These are phyloP conservation scores for Ptiloglossa arizonensis DNA, from an alignment of 1,140 invertebrate species.

Conservation along the genomic window DNA sequence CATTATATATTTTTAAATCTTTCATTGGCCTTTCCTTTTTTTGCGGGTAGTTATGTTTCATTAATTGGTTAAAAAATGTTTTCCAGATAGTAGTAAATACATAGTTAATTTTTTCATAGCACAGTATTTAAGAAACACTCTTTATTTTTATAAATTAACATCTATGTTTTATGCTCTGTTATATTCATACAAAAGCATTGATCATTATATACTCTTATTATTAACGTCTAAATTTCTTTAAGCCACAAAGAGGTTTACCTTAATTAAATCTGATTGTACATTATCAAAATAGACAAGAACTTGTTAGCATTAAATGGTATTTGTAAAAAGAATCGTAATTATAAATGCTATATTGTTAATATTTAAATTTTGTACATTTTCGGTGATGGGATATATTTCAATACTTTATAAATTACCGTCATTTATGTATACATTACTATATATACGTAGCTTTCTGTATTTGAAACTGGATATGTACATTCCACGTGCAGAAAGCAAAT, in stretches of 20 bases:
- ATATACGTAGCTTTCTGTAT: constrained; percentile 44
- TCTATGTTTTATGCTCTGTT: constrained; percentile 2
- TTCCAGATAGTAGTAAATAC: neutral
- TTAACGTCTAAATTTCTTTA: constrained; percentile 39
- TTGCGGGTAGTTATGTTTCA: constrained; percentile 31
- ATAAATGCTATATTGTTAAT: constrained; percentile 65
- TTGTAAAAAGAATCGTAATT: constrained; percentile 69
- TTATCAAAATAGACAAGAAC: constrained; percentile 60
- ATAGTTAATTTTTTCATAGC: constrained; percentile 5
- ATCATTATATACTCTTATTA: constrained; percentile 24
- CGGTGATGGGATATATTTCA: constrained; percentile 55
- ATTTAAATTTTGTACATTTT: constrained; percentile 72
- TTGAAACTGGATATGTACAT: constrained; percentile 66
- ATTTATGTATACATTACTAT: constrained; percentile 49
- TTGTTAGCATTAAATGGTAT: constrained; percentile 63
- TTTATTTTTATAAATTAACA: constrained; percentile 13
- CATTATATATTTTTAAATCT: constrained; percentile 43
- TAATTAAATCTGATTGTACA: constrained; percentile 63
- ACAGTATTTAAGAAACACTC: constrained; percentile 21
- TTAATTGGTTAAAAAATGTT: neutral
- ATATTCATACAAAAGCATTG: constrained; percentile 25
- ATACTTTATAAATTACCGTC: constrained; percentile 39
- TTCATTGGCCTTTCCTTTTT: constrained; percentile 15
- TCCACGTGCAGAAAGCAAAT: constrained; percentile 63
- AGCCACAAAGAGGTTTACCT: constrained; percentile 46